These are phyloP conservation scores for Sebastes cheni DNA, from an alignment of 2,797 vertebrate genomes.

Conservation along the genomic window DNA sequence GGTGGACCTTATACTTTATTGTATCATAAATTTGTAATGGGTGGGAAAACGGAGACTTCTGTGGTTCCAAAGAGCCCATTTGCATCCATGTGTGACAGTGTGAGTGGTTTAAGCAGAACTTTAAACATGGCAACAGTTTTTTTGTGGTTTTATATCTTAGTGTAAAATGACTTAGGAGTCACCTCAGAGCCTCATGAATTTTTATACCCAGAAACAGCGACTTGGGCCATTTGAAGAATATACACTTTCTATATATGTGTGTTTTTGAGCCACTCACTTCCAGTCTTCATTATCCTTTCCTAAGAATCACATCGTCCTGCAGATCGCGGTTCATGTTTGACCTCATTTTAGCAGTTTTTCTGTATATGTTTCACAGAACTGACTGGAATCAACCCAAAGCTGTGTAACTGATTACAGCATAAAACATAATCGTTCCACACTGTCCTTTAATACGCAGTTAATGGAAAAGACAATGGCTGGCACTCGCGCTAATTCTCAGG, in stretches of 20 bases:
- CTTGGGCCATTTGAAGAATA: slow-evolving; percentile 37
- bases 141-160: slow-evolving; percentile 46
- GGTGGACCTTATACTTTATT: slow-evolving; percentile 25
- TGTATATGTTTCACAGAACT: slow-evolving; percentile 29
- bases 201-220: slow-evolving; percentile 42
- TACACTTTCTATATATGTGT: slow-evolving; percentile 30
- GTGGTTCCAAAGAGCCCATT: slow-evolving; percentile 49
- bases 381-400: slow-evolving; percentile 18
- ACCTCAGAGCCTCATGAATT: slow-evolving; percentile 56
- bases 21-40: slow-evolving; percentile 32
- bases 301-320: background rate
- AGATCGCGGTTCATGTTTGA: slow-evolving; percentile 6
- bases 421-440: slow-evolving; percentile 11
- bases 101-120: slow-evolving; percentile 38
- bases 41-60: slow-evolving; percentile 18
- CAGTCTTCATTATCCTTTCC: slow-evolving; percentile 5
- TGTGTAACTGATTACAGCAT: slow-evolving; percentile 32
- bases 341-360: slow-evolving; percentile 33
- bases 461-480: slow-evolving; percentile 23
- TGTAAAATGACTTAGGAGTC: slow-evolving; percentile 45
- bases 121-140: slow-evolving; percentile 45
- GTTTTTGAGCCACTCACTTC: slow-evolving; percentile 12
- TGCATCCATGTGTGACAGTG: slow-evolving; percentile 42
- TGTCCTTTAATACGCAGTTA: slow-evolving; percentile 2
- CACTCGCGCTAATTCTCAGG: slow-evolving; percentile 23